phyloP scores from a whole-genome alignment of 2,113 vertebrate species.

The Vidua macroura region DNA sequence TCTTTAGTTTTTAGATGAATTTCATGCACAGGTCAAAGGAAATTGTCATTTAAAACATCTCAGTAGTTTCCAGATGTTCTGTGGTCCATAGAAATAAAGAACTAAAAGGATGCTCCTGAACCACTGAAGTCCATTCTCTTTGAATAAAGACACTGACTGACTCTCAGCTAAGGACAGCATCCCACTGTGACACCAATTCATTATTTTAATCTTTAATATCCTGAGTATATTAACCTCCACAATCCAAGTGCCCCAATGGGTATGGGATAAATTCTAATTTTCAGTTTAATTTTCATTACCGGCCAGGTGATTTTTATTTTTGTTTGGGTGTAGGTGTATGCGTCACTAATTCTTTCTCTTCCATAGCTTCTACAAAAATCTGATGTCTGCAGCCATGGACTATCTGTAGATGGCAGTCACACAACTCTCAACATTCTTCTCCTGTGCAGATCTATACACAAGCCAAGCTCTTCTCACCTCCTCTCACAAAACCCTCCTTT shows the following conservation, averaged over 20 bases:
- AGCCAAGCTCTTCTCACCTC: not conserved
- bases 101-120: not conserved
- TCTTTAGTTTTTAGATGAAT: not conserved
- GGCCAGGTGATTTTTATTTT: not conserved
- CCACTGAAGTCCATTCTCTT: not conserved
- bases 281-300: not conserved
- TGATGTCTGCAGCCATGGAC: not conserved
- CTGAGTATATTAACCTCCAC: not conserved
- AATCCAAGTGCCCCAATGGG: not conserved
- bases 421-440: not conserved
- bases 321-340: not conserved
- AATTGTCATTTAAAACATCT: not conserved
- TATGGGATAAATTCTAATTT: not conserved
- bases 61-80: not conserved
- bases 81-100: not conserved
- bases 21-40: not conserved
- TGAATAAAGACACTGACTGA: not conserved
- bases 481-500: not conserved
- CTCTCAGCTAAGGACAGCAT: not conserved
- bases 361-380: not conserved
- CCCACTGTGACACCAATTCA: not conserved
- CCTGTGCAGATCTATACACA: not conserved
- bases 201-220: not conserved
- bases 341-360: not conserved
- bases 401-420: constrained; percentile 65